Conservation (phyloP, 2,888 invertebrate genomes). For the Heteromurus nitidus region DNA sequence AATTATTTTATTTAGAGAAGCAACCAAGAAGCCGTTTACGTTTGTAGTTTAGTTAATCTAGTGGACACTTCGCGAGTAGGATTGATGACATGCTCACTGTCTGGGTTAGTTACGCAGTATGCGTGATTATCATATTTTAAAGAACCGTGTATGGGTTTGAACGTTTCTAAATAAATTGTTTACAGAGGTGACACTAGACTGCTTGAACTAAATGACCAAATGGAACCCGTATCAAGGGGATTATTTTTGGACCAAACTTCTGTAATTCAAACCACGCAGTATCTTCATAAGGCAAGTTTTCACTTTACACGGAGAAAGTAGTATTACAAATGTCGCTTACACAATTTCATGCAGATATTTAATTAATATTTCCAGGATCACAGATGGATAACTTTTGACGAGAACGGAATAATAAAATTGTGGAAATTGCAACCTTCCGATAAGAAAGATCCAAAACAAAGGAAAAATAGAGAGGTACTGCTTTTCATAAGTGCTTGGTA, state of each 20-base stretch:
- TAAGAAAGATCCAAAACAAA: not conserved
- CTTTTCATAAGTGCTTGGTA: not conserved
- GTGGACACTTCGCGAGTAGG: slow-evolving; percentile 12
- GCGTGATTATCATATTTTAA: too few relatives aligned
- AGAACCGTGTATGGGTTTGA: too few relatives aligned
- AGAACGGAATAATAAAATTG: slow-evolving; percentile 59
- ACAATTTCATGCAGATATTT: not conserved
- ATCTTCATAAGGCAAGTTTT: slow-evolving; percentile 37
- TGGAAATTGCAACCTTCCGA: slow-evolving; percentile 41
- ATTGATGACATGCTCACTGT: slow-evolving; percentile 54
- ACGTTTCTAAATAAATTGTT: too few relatives aligned
- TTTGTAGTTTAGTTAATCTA: slow-evolving; percentile 58
- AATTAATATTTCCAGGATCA: slow-evolving; percentile 30
- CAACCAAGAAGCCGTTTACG: slow-evolving; percentile 66
- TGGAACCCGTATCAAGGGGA: slow-evolving; percentile 46
- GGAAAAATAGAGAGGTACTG: not conserved
- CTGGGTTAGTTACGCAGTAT: slow-evolving; percentile 62
- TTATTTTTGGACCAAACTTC: slow-evolving; percentile 59
- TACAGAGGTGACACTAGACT: slow-evolving; percentile 57
- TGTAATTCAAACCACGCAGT: slow-evolving; percentile 65
- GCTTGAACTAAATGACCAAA: slow-evolving; percentile 42
- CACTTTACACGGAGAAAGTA: not conserved
- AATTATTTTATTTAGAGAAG: slow-evolving; percentile 51
- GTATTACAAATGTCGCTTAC: not conserved
- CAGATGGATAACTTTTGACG: slow-evolving; percentile 70